Conservation (phyloP, 2,888 invertebrate species). For the Sthenelais limicola region DNA sequence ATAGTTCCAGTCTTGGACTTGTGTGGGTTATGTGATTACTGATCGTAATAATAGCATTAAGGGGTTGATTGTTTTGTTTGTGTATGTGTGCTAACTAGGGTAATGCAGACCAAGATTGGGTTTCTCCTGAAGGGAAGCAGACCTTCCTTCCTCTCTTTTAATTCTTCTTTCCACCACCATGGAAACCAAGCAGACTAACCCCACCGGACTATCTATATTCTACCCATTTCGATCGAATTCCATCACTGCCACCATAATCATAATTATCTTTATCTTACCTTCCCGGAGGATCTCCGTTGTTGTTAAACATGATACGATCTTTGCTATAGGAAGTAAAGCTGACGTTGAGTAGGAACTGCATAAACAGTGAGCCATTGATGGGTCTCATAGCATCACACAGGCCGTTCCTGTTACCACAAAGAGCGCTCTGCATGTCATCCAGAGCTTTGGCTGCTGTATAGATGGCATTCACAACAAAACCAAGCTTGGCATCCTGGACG, state of each 20-base stretch:
- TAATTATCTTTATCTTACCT: constrained; percentile 74
- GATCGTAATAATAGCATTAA: too few species aligned
- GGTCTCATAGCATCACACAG: constrained; percentile 80
- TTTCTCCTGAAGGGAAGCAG: too few species aligned
- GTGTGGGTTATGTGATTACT: too few species aligned
- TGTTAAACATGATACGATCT: constrained; percentile 81
- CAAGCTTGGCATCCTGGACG: constrained; percentile 84
- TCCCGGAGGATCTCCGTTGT: constrained; percentile 84
- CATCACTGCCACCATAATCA: neutral
- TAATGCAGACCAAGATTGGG: too few species aligned
- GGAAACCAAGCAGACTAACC: neutral
- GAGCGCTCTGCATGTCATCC: constrained; percentile 79
- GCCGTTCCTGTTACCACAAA: constrained; percentile 68
- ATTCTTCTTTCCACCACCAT: too few species aligned
- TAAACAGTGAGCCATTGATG: constrained; percentile 80
- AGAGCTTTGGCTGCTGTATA: constrained; percentile 83
- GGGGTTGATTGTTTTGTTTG: too few species aligned
- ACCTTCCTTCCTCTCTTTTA: too few species aligned
- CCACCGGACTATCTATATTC: too few species aligned
- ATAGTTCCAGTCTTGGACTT: too few species aligned
- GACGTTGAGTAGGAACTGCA: constrained; percentile 81
- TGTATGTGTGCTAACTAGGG: too few species aligned
- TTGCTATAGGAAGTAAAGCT: constrained; percentile 78
- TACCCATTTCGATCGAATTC: too few species aligned
- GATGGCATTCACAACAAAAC: constrained; percentile 85